These are phyloP conservation scores for Rhaphigaster nebulosa DNA, from an alignment of 2,888 invertebrate genomes.

Conservation along the genomic window DNA sequence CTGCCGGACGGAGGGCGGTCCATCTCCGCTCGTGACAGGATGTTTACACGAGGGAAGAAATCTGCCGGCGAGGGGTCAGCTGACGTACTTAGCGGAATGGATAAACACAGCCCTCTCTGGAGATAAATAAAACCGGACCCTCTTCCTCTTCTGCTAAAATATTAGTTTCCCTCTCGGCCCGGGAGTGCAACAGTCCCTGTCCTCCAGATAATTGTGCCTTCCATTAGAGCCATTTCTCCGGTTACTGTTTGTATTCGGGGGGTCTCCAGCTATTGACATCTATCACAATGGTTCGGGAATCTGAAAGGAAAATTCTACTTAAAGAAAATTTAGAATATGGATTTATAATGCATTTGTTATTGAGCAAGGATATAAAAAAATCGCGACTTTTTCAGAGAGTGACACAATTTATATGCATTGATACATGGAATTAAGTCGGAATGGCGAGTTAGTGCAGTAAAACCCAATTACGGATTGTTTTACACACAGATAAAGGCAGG, in stretches of 20 bases:
- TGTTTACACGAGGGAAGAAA: conserved; percentile 49
- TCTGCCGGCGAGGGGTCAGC: conserved; percentile 23
- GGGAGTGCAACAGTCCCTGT: conserved; percentile 44
- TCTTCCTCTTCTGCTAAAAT: conserved; percentile 47
- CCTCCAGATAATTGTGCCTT: conserved; percentile 31
- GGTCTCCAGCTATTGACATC: not conserved
- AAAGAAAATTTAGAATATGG: not conserved
- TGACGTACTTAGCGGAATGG: conserved; percentile 51
- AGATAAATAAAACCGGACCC: conserved; percentile 52
- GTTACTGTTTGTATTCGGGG: conserved; percentile 37
- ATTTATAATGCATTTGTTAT: not conserved
- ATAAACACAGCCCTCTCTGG: conserved; percentile 47
- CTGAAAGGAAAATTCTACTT: not conserved
- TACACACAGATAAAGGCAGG: too few species aligned
- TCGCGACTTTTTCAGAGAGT: not conserved
- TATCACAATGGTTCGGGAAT: not conserved
- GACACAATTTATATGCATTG: too few species aligned
- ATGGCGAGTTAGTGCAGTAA: too few species aligned
- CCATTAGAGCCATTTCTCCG: conserved; percentile 45
- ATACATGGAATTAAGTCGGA: too few species aligned
- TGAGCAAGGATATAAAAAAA: not conserved
- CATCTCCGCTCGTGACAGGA: conserved; percentile 36
- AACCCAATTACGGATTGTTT: too few species aligned
- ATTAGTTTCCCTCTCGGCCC: conserved; percentile 20
- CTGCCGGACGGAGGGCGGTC: conserved; percentile 17